phyloP scores from a whole-genome alignment of 2,888 invertebrate genomes.

The Epinotia brunnichana region DNA sequence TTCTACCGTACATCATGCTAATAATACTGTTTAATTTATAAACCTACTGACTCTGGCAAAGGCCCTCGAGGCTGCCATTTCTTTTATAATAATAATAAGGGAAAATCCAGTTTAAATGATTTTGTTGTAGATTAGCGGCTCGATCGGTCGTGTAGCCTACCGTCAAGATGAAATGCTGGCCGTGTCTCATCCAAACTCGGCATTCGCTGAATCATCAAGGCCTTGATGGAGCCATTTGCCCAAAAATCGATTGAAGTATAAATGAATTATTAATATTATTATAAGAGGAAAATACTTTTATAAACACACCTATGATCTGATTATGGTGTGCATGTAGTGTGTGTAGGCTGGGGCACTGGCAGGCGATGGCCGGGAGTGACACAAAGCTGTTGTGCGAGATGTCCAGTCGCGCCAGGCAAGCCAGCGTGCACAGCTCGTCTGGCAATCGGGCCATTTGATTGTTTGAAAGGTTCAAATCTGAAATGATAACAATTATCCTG shows the following conservation, averaged over 20 bases:
- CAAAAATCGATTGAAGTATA: neutral
- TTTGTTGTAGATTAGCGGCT: too few species aligned
- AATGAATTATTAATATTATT: neutral
- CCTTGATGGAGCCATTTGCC: too few species aligned
- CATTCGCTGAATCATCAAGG: too few species aligned
- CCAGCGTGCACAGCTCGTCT: slow-evolving; percentile 92
- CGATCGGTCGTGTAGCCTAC: too few species aligned
- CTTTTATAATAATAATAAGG: too few species aligned
- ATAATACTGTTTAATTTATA: too few species aligned
- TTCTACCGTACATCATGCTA: too few species aligned
- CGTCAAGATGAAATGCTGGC: too few species aligned
- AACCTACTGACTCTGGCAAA: too few species aligned
- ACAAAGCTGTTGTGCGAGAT: slow-evolving; percentile 95
- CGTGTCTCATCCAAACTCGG: too few species aligned
- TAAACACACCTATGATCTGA: slow-evolving; percentile 91
- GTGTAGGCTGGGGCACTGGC: slow-evolving; percentile 91
- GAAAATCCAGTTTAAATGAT: too few species aligned
- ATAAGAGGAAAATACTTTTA: neutral
- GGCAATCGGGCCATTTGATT: slow-evolving; percentile 95
- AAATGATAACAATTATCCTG: slow-evolving; percentile 49
- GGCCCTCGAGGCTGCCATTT: too few species aligned
- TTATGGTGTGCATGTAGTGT: slow-evolving; percentile 92
- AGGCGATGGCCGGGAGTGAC: slow-evolving; percentile 90
- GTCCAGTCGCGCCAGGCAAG: slow-evolving; percentile 89
- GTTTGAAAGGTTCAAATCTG: slow-evolving; percentile 93